Evolutionary conservation across 2,797 vertebrate genomes (phyloP).

Genomic region (Sparus aurata): DNA sequence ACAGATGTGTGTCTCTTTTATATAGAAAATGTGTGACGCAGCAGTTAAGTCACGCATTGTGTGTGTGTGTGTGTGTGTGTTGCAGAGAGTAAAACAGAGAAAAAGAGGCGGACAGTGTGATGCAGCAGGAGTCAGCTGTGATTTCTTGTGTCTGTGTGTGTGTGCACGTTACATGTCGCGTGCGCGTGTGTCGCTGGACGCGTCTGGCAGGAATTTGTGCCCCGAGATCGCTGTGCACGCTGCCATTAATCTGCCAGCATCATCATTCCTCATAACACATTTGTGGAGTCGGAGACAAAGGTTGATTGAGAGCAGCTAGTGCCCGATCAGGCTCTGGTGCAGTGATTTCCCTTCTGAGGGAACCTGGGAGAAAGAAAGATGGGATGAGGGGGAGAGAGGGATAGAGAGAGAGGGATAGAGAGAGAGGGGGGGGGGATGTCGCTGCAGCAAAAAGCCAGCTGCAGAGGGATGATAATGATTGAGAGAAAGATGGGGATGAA

Average conservation of each 20-base stretch:
- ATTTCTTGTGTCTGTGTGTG: slow-evolving; percentile 3
- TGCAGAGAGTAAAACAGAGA: slow-evolving; percentile 24
- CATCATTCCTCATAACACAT: slow-evolving; percentile 42
- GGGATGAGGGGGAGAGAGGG: slow-evolving; percentile 46
- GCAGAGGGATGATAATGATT: slow-evolving; percentile 69
- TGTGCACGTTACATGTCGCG: neutral
- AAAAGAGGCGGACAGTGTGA: slow-evolving; percentile 53
- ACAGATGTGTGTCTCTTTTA: slow-evolving; percentile 48
- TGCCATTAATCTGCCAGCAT: slow-evolving; percentile 31
- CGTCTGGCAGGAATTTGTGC: neutral
- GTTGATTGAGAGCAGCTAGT: slow-evolving; percentile 54
- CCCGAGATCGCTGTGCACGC: neutral
- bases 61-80: slow-evolving; percentile 29
- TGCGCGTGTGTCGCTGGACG: neutral
- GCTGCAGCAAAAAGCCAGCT: slow-evolving; percentile 79
- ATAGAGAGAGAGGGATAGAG: slow-evolving; percentile 43
- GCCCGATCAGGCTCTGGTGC: slow-evolving; percentile 67
- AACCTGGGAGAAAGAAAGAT: slow-evolving; percentile 64
- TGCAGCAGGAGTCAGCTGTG: slow-evolving; percentile 60
- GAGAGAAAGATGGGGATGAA: slow-evolving; percentile 47
- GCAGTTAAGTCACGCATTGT: slow-evolving; percentile 50
- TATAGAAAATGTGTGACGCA: slow-evolving; percentile 51
- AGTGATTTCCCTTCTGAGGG: slow-evolving; percentile 73
- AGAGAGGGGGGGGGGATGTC: slow-evolving; percentile 48
- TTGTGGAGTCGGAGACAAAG: slow-evolving; percentile 59